Base-by-base conservation (phyloP, 2,888 invertebrate genomes). In the Esperia sulphurella region DNA sequence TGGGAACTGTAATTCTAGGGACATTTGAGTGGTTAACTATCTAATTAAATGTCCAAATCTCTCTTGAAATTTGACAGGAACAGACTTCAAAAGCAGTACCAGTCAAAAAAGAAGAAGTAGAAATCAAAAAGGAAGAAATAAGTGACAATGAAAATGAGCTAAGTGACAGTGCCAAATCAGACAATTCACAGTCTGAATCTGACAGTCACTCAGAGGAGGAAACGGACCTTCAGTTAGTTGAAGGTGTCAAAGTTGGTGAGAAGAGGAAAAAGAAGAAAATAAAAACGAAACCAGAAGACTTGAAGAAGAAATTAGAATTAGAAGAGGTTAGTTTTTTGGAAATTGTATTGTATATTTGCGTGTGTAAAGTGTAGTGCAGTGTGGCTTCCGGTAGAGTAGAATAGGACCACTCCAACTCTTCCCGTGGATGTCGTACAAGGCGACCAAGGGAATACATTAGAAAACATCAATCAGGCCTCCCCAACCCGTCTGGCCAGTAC, bases 251-350 rank as follows among this genome's bases (percentile, higher is more conserved):
- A 45, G 76, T 89, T 0, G 73, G 79, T 8, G 73, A 76, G 41
- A 87, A 84, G 59, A 87, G 68, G 63, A 83, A 71, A 52, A 89
- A 71, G 68, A 79, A 58, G 63, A 90, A 69, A 57, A 21, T 5
- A 21, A 91, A 80, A 71, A 78, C 68, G 48, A 84, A 69, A 65
- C 75, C 75, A 45, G 89, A 75, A 58, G 91, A 75, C 66, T 85
- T 83, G 68, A 91, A 87, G 58, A 90, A 83, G 58, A 90, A 88
- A 71, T 75, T 89, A 53, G 80, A 80, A 52, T 45, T 76, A 1
- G 84, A 86, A 63, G 84, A 90, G 75, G 89, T 87, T 55, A 49
- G 58, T 50, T 56, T 21, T 21, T 21, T 21, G 57, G 14, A n/a
- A n/a, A n/a, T n/a, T n/a, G n/a, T n/a, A n/a, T n/a, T n/a, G n/a